These are phyloP conservation scores for Chionoecetes opilio DNA, from an alignment of 1,140 invertebrate genomes.

Conservation along the genomic window DNA sequence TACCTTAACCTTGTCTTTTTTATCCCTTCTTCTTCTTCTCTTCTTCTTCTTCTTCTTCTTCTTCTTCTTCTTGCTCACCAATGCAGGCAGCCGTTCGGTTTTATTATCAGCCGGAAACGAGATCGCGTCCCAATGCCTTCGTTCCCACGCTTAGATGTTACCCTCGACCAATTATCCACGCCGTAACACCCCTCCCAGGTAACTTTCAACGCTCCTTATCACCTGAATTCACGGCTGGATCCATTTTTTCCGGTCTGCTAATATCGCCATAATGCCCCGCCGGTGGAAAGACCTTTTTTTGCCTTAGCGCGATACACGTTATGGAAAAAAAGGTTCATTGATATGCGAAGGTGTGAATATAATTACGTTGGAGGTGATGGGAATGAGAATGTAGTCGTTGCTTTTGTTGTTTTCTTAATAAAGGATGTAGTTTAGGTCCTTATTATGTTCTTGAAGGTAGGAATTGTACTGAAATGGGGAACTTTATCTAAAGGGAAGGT, in stretches of 20 bases:
- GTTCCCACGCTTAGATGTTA: constrained; percentile 12
- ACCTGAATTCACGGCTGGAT: constrained; percentile 5
- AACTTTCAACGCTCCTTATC: background rate
- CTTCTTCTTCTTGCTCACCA: background rate
- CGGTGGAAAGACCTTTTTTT: background rate
- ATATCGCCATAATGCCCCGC: background rate
- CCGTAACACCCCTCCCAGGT: constrained; percentile 4
- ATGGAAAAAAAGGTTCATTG: background rate
- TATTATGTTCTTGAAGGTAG: background rate
- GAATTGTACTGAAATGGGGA: background rate
- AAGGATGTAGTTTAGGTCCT: background rate
- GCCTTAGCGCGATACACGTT: background rate
- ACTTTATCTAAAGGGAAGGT: too few species aligned
- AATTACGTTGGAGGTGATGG: background rate
- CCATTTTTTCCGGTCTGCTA: background rate
- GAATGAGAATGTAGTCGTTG: background rate
- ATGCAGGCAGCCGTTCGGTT: background rate
- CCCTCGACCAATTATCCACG: background rate
- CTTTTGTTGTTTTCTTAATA: background rate
- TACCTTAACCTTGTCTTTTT: background rate
- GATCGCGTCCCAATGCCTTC: background rate
- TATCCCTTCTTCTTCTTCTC: background rate
- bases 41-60: background rate
- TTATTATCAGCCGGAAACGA: constrained; percentile 2
- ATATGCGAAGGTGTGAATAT: background rate